phyloP scores from a whole-genome alignment of 2,113 vertebrate species.

The Nerophis ophidion region DNA sequence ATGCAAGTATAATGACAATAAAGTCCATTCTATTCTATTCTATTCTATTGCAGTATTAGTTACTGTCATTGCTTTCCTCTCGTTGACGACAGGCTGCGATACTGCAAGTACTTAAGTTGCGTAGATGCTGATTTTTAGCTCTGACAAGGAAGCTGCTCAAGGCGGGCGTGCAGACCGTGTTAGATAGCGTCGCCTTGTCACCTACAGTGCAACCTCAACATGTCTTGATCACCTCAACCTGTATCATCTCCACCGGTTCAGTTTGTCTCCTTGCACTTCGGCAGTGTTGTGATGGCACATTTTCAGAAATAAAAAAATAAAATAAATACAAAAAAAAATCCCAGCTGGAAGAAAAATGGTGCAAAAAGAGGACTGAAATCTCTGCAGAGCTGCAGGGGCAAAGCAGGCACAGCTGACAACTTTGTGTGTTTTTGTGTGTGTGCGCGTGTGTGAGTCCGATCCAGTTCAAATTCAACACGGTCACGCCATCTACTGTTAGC shows the following conservation, averaged over 20 bases:
- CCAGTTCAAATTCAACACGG: not conserved
- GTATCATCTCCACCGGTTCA: not conserved
- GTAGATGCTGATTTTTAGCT: not conserved
- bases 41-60: no score
- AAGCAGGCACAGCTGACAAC: constrained; percentile 1
- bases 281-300: constrained; percentile 2
- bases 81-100: no score
- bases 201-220: not conserved
- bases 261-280: constrained; percentile 1
- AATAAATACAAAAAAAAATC: constrained; percentile 2
- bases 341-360: constrained; percentile 1
- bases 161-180: not conserved
- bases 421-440: not conserved
- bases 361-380: not conserved
- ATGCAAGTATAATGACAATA: no score
- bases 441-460: not conserved
- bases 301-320: constrained; percentile 3
- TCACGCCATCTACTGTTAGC: constrained; percentile 1
- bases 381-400: not conserved
- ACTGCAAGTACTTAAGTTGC: no score
- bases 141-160: not conserved
- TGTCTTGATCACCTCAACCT: not conserved
- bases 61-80: no score
- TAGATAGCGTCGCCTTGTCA: not conserved
- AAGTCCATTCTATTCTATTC: no score